Evolutionary conservation across 2,888 invertebrate species (phyloP), one percentile per base, ranked within the genome.

Genomic region (Pantelozetes paolii): DNA sequence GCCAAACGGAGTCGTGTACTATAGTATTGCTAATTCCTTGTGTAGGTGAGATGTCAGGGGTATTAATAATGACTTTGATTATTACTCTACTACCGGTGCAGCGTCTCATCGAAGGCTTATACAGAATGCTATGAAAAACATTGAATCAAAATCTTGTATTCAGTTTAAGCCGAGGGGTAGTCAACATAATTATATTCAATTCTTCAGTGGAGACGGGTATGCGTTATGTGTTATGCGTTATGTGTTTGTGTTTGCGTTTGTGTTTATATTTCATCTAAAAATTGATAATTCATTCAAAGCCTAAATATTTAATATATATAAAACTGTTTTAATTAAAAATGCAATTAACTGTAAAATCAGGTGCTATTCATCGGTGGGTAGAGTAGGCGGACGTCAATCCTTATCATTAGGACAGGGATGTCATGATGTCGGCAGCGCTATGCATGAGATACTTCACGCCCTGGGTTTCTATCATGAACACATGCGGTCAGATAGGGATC

Each of bases 381-480:
- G 74, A 62, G 75, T 73, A 11, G 78, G 78, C 6, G 79, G 79
- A 1, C 70, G 67, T 23, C 79, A 79, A 70, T 73, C 59, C 0
- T 15, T 77, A 13, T 76, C 76, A 0, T 36, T 77, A 9, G 64
- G 75, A 0, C 8, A 48, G 6, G 74, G 75, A 1, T 77, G 77
- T 36, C 67, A 76, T 11, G 59, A 75, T 11, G 48, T 75, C 36
- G 79, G 79, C 15, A 74, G 74, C 15, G 76, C 79, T n/a, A 70
- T 77, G 67, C 79, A 80, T 64, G 79, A 79, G 40, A 72, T 79
- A 13, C 71, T 78, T 40, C 78, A 78, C 36, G 74, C 78, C 0
- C 54, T 79, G 9, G 79, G 79, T 28, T 78, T 79, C 30, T 76
- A 75, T 13, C 79, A 79, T 20, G 79, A 79, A 69, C 79, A 79